These are phyloP conservation scores for Palythoa heliodiscus DNA, from an alignment of 92 coral and sea anemone genomes.

Conservation along the genomic window DNA sequence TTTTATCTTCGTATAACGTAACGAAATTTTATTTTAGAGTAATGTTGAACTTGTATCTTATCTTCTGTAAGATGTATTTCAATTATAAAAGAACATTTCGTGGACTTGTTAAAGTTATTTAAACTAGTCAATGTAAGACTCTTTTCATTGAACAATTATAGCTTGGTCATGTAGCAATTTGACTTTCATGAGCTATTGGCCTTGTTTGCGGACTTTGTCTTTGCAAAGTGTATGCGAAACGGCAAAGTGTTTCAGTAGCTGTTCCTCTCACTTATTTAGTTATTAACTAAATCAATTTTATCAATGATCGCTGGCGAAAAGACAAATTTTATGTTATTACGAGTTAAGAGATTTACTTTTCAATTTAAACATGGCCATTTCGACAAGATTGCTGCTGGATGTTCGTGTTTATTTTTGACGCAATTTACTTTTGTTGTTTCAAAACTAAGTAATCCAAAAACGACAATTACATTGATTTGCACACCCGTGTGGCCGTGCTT, in stretches of 20 bases:
- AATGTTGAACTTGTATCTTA: background rate
- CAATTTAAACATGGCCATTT: conserved; percentile 4
- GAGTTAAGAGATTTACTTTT: background rate
- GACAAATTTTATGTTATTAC: background rate
- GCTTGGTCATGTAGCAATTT: background rate
- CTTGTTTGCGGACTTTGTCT: conserved; percentile 12
- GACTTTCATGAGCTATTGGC: conserved; percentile 15
- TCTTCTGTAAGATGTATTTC: background rate
- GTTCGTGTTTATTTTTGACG: conserved; percentile 1
- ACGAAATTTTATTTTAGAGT: conserved; percentile 10
- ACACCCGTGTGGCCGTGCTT: background rate
- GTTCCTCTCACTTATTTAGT: too few relatives aligned
- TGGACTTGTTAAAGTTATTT: background rate
- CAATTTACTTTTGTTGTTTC: conserved; percentile 34
- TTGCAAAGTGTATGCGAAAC: background rate
- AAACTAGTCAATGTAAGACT: background rate
- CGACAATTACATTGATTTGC: conserved; percentile 23
- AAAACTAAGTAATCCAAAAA: conserved; percentile 31
- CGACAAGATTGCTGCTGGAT: background rate
- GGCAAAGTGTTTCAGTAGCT: background rate
- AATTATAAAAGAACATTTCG: background rate
- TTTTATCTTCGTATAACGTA: conserved; percentile 1
- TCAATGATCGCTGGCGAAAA: background rate
- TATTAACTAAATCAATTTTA: background rate
- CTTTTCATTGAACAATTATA: background rate